A percentile compares a stretch with the other conserved stretches of the same genome.
phyloP scores from a whole-genome alignment of 2,888 invertebrate species.

The Torymus auratus region DNA sequence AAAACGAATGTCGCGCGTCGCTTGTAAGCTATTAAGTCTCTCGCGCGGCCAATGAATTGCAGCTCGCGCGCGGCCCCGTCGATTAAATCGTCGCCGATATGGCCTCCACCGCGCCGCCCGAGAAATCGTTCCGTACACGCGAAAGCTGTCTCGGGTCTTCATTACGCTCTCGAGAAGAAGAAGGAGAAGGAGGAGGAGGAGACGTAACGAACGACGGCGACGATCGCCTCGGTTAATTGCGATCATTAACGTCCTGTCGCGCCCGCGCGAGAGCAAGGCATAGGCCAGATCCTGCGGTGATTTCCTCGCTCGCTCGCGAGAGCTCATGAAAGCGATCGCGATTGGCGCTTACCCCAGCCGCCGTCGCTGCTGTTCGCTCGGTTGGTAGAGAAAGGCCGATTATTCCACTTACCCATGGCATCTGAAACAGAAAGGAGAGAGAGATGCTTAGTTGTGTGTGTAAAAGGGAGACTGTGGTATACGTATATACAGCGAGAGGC shows the following conservation, averaged over 20 bases:
- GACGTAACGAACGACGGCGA: conserved; percentile 54
- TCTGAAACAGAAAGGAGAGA: conserved; percentile 83
- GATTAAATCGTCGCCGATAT: conserved; percentile 57
- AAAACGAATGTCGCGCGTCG: conserved; percentile 52
- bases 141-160: conserved; percentile 47
- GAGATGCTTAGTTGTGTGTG: conserved; percentile 21
- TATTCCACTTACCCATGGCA: conserved; percentile 85
- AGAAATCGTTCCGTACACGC: conserved; percentile 28
- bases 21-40: conserved; percentile 51
- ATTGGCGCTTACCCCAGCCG: not conserved
- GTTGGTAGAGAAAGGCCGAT: conserved; percentile 37
- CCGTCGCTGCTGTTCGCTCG: not conserved
- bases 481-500: not conserved
- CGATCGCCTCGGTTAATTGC: conserved; percentile 64
- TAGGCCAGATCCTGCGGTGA: conserved; percentile 41
- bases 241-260: conserved; percentile 61
- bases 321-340: conserved; percentile 31
- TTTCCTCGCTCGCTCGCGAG: conserved; percentile 49
- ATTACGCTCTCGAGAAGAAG: conserved; percentile 29
- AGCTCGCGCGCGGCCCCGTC: conserved; percentile 10
- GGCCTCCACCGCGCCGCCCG: not conserved
- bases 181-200: not conserved
- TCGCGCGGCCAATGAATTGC: not conserved
- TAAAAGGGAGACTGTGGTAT: not conserved
- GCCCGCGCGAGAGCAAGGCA: conserved; percentile 21